Evolutionary conservation across 2,113 vertebrate genomes (phyloP).

Genomic region (Pseudorhombus dupliciocellatus): DNA sequence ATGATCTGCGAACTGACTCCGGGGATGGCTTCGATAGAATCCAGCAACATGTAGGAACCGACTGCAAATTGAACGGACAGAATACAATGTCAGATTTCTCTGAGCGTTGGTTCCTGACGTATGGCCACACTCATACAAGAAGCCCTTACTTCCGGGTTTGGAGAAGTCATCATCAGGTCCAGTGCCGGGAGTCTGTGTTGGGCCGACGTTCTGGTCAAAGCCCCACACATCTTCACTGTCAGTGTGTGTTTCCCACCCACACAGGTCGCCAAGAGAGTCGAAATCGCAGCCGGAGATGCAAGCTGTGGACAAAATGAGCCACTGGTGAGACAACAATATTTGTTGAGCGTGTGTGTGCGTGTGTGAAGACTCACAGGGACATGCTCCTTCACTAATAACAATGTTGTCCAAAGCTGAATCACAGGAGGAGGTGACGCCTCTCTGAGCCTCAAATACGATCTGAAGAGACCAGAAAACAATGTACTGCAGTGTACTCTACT

Average conservation of each 20-base stretch:
- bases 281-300: slow-evolving; percentile 82
- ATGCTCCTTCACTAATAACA: slow-evolving; percentile 79
- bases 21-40: slow-evolving; percentile 39
- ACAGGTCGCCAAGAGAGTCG: slow-evolving; percentile 69
- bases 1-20: slow-evolving; percentile 66
- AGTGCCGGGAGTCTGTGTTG: slow-evolving; percentile 56
- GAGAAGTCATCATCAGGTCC: slow-evolving; percentile 86
- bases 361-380: slow-evolving; percentile 67
- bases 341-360: not conserved
- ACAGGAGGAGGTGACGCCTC: slow-evolving; percentile 69
- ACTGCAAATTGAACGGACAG: slow-evolving; percentile 66
- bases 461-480: slow-evolving; percentile 39
- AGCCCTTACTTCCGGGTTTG: slow-evolving; percentile 81
- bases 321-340: not conserved
- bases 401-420: slow-evolving; percentile 84
- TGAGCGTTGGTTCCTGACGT: too few species aligned
- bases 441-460: slow-evolving; percentile 80
- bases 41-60: slow-evolving; percentile 83
- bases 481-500: too few species aligned
- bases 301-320: slow-evolving; percentile 63
- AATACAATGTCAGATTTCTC: too few species aligned
- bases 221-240: slow-evolving; percentile 30
- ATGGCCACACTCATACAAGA: not conserved
- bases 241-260: slow-evolving; percentile 73
- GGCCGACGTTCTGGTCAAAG: slow-evolving; percentile 65